Evolutionary conservation across 2,797 vertebrate species (phyloP).

Genomic region (Poeciliopsis gracilis): DNA sequence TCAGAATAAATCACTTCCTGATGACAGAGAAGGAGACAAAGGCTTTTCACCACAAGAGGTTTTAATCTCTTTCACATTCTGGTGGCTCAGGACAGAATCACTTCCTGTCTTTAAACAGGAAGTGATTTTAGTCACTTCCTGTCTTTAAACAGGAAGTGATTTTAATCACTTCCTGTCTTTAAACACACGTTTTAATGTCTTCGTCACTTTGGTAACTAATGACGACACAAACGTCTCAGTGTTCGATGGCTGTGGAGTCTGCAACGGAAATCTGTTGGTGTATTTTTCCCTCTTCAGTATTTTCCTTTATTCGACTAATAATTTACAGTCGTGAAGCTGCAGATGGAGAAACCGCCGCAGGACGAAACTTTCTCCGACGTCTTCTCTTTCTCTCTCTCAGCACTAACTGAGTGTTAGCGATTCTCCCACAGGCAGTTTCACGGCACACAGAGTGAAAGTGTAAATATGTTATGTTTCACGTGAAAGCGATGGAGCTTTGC

Average conservation of each 20-base stretch:
- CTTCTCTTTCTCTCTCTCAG: not conserved
- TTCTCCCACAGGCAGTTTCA: not conserved
- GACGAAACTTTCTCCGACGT: not conserved
- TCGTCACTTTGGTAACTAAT: conserved; percentile 57
- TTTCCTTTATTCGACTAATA: too few relatives aligned
- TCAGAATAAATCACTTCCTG: conserved; percentile 66
- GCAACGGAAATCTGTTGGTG: not conserved
- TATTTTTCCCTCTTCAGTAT: not conserved
- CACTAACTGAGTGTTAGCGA: not conserved
- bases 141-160: too few relatives aligned
- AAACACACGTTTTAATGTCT: conserved; percentile 57
- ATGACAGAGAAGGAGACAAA: conserved; percentile 45
- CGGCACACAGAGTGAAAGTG: not conserved
- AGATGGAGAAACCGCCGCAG: too few relatives aligned
- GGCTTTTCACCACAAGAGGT: conserved; percentile 50
- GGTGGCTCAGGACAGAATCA: conserved; percentile 19
- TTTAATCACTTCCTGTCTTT: conserved; percentile 38
- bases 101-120: conserved; percentile 42
- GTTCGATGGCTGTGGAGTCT: conserved; percentile 54
- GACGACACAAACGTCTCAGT: conserved; percentile 64
- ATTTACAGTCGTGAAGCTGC: not conserved
- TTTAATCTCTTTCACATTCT: conserved; percentile 62
- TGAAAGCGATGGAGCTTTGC: not conserved
- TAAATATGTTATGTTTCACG: not conserved
- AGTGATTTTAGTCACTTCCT: too few relatives aligned